Evolutionary conservation across 2,797 vertebrate species (phyloP).

Genomic region (Semaprochilodus insignis): DNA sequence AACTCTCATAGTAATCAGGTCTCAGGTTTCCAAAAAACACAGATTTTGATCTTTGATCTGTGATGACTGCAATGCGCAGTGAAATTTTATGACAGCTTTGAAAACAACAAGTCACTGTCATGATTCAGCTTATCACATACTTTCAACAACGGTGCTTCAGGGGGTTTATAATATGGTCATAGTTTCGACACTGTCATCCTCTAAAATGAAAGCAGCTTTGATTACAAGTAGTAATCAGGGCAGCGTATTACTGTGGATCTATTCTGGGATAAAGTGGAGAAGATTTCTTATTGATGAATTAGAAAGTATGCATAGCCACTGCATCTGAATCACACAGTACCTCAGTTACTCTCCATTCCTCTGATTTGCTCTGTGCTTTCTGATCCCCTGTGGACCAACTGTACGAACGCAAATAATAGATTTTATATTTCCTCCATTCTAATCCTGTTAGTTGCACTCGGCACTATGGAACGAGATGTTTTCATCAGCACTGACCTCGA

Average conservation of each 20-base stretch:
- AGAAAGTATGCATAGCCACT: conserved; percentile 22
- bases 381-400: conserved; percentile 25
- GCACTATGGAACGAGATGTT: conserved; percentile 36
- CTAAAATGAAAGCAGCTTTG: not conserved
- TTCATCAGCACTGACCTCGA: conserved; percentile 52
- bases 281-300: not conserved
- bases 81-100: not conserved
- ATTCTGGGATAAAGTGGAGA: conserved; percentile 3
- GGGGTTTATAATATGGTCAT: not conserved
- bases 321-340: not conserved
- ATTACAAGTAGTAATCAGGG: not conserved
- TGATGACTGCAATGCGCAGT: not conserved
- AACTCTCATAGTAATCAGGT: not conserved
- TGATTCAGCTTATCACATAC: not conserved
- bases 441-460: conserved; percentile 50
- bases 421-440: conserved; percentile 53
- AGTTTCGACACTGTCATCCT: not conserved
- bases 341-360: conserved; percentile 1
- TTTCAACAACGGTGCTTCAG: not conserved
- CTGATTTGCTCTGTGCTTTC: conserved; percentile 17
- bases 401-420: conserved; percentile 45
- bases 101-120: not conserved
- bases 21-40: not conserved
- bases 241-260: not conserved
- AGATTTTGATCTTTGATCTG: not conserved